Evolutionary conservation across 2,888 invertebrate species (phyloP), one percentile per base, ranked within the genome.

Genomic region (Erebia epiphron): DNA sequence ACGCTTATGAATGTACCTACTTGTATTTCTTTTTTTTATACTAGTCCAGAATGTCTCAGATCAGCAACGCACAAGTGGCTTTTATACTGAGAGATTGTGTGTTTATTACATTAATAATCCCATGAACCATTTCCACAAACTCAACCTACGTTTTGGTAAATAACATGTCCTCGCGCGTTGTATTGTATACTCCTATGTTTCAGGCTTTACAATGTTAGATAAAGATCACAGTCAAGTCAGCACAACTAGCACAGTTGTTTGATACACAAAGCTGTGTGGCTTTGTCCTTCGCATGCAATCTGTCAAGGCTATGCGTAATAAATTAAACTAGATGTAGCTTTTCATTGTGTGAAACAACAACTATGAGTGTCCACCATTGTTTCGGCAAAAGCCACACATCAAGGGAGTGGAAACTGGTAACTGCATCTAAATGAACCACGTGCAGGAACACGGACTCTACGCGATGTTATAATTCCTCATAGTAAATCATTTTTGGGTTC

Each of bases 221-320:
- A 57, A 26, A 57, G 21, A 41, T 41, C 58, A 58, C n/a, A 58
- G 58, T 35, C 16, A 16, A 41, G 60, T 60, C 16, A 58, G 26
- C 58, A n/a, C 58, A 58, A 58, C 49, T 49, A 49, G 18, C 54
- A 7, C 58, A 21, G 41, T 49, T 26, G 46, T 46, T 56, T 66
- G 35, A 57, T 66, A 66, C 13, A 67, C 67, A 58, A 58, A 58
- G 67, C 67, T 58, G 11, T 46, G 21, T 50, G 50, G 63, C 63
- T 63, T 50, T 54, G 56, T 57, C 52, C 46, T 58, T 67, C 49
- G 58, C 26, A 67, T 58, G 58, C 67, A 49, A 66, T 67, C 21
- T 49, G 57, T 67, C 67, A 67, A 67, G 49, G 67, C 21, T 58
- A 67, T 49, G 49, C 67, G n/a, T 67, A 56, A 67, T 67, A 67